Evolutionary conservation across 1,140 invertebrate species (phyloP).

Genomic region (Drosophila parabipectinata): DNA sequence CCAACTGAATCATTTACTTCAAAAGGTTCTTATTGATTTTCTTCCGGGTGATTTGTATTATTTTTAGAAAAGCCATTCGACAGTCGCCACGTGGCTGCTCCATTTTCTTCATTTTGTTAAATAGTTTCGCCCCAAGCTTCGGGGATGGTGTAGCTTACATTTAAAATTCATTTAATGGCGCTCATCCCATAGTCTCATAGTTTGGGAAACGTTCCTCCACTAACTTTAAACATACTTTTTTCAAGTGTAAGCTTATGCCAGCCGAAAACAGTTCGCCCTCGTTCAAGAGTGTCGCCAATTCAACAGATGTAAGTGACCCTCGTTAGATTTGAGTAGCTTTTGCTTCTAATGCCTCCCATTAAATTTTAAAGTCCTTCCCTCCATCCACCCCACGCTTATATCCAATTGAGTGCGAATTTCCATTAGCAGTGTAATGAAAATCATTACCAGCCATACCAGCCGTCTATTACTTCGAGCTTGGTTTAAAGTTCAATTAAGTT

Average conservation of each 20-base stretch:
- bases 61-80: conserved; percentile 16
- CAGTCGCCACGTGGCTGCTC: conserved; percentile 3
- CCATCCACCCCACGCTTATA: conserved; percentile 2
- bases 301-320: conserved; percentile 76
- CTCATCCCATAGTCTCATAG: conserved; percentile 5
- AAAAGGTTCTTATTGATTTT: conserved; percentile 25
- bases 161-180: conserved; percentile 17
- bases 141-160: not conserved
- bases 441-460: conserved; percentile 10
- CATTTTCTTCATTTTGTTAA: conserved; percentile 1
- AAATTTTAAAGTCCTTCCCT: conserved; percentile 19
- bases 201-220: conserved; percentile 1
- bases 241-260: conserved; percentile 76
- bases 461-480: conserved; percentile 27
- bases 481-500: conserved; percentile 72
- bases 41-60: conserved; percentile 15
- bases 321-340: conserved; percentile 32
- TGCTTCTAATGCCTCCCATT: conserved; percentile 34
- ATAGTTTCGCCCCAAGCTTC: not conserved
- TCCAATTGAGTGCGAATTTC: conserved; percentile 60
- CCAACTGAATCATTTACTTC: conserved; percentile 4
- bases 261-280: conserved; percentile 77
- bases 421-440: conserved; percentile 47
- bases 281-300: conserved; percentile 75
- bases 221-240: conserved; percentile 8